Conservation (phyloP, 2,113 vertebrate genomes). For the Ochotona curzoniae region DNA sequence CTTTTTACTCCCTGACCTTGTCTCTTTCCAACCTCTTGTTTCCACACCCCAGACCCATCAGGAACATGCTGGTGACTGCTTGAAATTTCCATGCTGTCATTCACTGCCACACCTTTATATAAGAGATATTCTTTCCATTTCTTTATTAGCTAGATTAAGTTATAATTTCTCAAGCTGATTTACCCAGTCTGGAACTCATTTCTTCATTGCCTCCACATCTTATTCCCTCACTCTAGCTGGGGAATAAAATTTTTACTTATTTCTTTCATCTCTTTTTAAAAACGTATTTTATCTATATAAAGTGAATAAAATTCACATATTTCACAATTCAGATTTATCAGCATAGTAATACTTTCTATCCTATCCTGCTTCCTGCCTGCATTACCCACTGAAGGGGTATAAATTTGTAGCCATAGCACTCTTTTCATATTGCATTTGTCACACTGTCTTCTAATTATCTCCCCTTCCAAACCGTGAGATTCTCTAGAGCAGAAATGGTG, state of each 20-base stretch:
- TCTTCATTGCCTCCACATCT: background rate
- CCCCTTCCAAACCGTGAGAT: conserved; percentile 57
- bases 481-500: conserved; percentile 59
- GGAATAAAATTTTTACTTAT: background rate
- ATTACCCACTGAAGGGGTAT: background rate
- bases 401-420: background rate
- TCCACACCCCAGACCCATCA: background rate
- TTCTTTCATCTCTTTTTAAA: too few relatives aligned
- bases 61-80: background rate
- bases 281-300: too few relatives aligned
- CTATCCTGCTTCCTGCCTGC: too few relatives aligned
- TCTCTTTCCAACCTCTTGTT: conserved; percentile 15
- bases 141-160: background rate
- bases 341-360: too few relatives aligned
- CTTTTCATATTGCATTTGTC: conserved; percentile 14
- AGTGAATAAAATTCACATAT: too few relatives aligned
- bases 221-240: background rate
- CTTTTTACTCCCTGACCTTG: background rate
- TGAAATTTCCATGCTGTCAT: background rate
- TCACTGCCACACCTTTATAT: background rate
- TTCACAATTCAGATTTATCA: too few relatives aligned
- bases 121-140: background rate
- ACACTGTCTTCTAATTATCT: conserved; percentile 66
- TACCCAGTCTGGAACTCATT: conserved; percentile 31
- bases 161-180: conserved; percentile 24